Conservation (phyloP, 2,888 invertebrate species). For the Thecophora atra region DNA sequence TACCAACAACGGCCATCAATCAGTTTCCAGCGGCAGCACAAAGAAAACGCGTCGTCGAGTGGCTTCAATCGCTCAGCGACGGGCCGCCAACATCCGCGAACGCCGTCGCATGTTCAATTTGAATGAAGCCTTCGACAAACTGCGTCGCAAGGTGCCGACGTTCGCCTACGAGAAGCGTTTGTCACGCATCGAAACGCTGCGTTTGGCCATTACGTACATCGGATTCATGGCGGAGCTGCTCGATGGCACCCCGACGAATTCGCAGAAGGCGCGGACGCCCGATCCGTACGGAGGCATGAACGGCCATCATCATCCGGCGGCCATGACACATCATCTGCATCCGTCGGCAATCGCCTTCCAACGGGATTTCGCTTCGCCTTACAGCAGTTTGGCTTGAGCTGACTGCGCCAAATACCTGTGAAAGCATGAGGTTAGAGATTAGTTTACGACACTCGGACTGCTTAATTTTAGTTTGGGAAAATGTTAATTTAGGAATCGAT, state of each 20-base stretch:
- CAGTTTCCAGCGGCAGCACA: slow-evolving; percentile 61
- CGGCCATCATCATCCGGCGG: slow-evolving; percentile 59
- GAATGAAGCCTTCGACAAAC: slow-evolving; percentile 94
- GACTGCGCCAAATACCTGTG: neutral
- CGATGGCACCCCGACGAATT: slow-evolving; percentile 71
- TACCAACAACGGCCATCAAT: slow-evolving; percentile 29
- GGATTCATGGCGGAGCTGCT: slow-evolving; percentile 94
- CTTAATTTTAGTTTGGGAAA: no score
- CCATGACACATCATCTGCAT: slow-evolving; percentile 62
- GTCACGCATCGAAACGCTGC: slow-evolving; percentile 92
- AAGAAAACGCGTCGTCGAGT: slow-evolving; percentile 89
- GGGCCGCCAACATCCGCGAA: slow-evolving; percentile 93
- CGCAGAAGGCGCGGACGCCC: slow-evolving; percentile 59
- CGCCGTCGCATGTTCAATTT: slow-evolving; percentile 93
- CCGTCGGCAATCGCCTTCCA: slow-evolving; percentile 57
- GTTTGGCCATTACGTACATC: slow-evolving; percentile 95
- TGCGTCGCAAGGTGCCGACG: slow-evolving; percentile 91
- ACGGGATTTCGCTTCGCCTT: slow-evolving; percentile 64
- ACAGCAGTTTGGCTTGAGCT: slow-evolving; percentile 57
- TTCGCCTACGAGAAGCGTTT: slow-evolving; percentile 96
- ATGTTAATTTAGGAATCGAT: neutral
- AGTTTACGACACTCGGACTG: neutral
- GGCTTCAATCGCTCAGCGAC: slow-evolving; percentile 88
- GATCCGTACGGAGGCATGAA: slow-evolving; percentile 62
- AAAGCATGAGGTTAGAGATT: neutral